Evolutionary conservation across 2,113 vertebrate species (phyloP).

Genomic region (Megalops atlanticus): DNA sequence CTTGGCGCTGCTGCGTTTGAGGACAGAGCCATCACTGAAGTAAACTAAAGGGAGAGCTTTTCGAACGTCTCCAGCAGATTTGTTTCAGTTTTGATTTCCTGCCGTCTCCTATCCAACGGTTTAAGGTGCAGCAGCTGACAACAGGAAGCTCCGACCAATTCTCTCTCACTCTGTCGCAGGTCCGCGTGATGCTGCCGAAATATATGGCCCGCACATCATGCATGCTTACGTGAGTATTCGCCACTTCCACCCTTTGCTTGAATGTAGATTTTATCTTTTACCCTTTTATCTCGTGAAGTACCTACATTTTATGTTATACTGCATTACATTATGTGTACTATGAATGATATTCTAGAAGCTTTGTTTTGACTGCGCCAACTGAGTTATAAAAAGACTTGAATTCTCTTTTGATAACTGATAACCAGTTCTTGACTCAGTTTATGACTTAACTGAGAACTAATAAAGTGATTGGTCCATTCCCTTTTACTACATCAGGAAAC

Average conservation of each 20-base stretch:
- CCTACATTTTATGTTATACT: background rate
- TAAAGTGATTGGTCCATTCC: background rate
- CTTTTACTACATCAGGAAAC: background rate
- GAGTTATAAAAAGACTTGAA: too few species aligned
- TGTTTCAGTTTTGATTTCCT: background rate
- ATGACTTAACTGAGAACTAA: too few species aligned
- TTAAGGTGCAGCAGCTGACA: background rate
- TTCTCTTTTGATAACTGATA: too few species aligned
- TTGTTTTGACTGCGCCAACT: too few species aligned
- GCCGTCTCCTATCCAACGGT: background rate
- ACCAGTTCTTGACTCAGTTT: too few species aligned
- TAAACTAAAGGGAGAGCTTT: too few species aligned
- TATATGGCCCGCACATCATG: background rate
- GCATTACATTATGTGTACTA: too few species aligned
- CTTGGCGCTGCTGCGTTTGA: too few species aligned
- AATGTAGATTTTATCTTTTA: background rate
- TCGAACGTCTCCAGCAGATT: background rate
- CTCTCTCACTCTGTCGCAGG: background rate
- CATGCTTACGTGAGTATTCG: background rate
- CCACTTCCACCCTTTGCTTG: background rate
- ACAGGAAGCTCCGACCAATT: background rate
- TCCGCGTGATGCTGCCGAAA: background rate
- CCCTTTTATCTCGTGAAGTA: background rate
- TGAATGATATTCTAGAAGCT: too few species aligned
- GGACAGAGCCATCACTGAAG: too few species aligned